Evolutionary conservation across 2,797 vertebrate genomes (phyloP).

Genomic region (Cichlasoma orientale): DNA sequence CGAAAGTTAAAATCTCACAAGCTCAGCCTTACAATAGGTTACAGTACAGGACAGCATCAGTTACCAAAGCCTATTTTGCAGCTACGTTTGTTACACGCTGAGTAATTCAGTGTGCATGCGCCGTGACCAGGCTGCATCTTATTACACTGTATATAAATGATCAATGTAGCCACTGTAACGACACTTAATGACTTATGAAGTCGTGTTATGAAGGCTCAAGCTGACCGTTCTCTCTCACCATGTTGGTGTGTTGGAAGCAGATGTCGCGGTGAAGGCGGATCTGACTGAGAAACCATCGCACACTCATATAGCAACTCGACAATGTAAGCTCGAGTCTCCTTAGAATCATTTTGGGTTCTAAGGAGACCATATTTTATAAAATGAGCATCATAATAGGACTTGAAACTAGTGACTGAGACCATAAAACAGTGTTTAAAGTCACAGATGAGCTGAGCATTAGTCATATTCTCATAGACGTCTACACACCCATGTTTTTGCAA

Average conservation of each 20-base stretch:
- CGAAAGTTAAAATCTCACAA: constrained; percentile 15
- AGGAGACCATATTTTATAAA: background rate
- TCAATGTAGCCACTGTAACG: too few relatives aligned
- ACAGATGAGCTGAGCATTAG: too few relatives aligned
- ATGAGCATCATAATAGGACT: background rate
- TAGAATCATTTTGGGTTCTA: background rate
- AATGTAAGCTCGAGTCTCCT: too few relatives aligned
- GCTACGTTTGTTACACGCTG: too few relatives aligned
- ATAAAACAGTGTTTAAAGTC: background rate
- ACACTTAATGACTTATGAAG: too few relatives aligned
- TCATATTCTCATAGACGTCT: too few relatives aligned
- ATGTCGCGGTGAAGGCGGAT: background rate
- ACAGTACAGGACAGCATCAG: background rate
- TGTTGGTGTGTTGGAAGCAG: background rate
- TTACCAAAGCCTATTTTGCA: background rate
- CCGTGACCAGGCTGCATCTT: background rate
- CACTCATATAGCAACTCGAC: background rate
- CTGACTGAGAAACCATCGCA: background rate
- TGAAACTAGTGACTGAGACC: background rate
- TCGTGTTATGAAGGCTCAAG: too few relatives aligned
- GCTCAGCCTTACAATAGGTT: background rate
- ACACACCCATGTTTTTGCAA: too few relatives aligned
- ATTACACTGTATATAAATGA: too few relatives aligned
- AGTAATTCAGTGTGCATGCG: background rate
- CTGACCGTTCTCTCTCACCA: background rate